Percentiles rank a stretch among this genome's conserved stretches.
Conservation (phyloP, 2,888 invertebrate genomes). For the Synergus itoensis region DNA sequence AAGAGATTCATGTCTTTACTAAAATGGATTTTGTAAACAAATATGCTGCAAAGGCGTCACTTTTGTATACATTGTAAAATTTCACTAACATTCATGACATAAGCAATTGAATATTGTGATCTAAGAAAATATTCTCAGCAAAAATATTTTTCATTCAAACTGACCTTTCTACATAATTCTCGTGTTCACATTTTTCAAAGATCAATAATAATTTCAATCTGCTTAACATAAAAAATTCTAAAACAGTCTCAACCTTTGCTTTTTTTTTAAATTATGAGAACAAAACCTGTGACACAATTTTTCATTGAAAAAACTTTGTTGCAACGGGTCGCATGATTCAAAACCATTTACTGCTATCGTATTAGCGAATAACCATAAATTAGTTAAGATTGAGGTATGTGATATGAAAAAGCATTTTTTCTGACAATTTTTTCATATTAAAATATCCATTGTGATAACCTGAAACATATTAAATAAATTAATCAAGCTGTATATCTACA, state of each 20-base stretch:
- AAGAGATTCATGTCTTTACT: background rate
- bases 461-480: background rate
- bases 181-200: too few species aligned
- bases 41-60: background rate
- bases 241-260: background rate
- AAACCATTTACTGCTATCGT: conserved; percentile 20
- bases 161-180: too few species aligned
- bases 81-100: background rate
- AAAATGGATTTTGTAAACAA: background rate
- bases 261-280: background rate
- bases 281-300: background rate
- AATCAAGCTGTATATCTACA: background rate
- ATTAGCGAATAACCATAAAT: conserved; percentile 10
- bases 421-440: background rate
- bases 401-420: conserved; percentile 6
- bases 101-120: too few species aligned
- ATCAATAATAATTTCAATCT: background rate
- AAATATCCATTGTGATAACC: background rate
- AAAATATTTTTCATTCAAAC: too few species aligned
- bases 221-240: background rate
- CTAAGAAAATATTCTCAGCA: too few species aligned
- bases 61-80: background rate
- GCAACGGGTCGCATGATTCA: conserved; percentile 17
- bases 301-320: background rate
- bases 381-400: conserved; percentile 7